These are phyloP conservation scores for Ennomos erosarius DNA, from an alignment of 2,888 invertebrate genomes.

Conservation along the genomic window DNA sequence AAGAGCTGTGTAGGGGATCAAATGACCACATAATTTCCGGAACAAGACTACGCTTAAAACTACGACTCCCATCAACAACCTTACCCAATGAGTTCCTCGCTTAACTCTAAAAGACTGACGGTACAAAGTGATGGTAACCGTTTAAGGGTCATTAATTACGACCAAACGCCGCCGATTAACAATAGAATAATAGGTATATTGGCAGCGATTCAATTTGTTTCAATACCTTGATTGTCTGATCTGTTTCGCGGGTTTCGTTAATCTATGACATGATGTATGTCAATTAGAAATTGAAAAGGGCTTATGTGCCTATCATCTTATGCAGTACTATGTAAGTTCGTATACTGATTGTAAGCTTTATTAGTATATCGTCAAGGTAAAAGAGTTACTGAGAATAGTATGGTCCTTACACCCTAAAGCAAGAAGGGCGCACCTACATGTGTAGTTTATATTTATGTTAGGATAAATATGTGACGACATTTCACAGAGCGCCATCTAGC, in stretches of 20 bases:
- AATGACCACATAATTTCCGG: too few species aligned
- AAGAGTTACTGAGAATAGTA: too few species aligned
- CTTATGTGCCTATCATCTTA: too few species aligned
- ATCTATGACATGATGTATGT: constrained; percentile 1
- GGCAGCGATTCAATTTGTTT: constrained; percentile 8
- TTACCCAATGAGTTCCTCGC: neutral
- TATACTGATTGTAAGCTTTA: too few species aligned
- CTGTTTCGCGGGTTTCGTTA: neutral
- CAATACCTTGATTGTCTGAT: neutral
- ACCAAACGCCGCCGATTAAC: constrained; percentile 1
- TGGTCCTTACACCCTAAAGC: too few species aligned
- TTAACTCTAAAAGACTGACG: constrained; percentile 2
- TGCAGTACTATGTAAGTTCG: too few species aligned
- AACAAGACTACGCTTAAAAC: neutral
- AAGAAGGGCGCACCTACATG: too few species aligned
- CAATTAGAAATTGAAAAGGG: neutral
- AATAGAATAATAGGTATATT: constrained; percentile 2
- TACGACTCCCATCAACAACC: neutral
- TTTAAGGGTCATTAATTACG: constrained; percentile 6
- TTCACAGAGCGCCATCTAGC: too few species aligned
- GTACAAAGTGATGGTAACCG: constrained; percentile 5
- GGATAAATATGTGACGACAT: too few species aligned
- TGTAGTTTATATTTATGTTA: too few species aligned
- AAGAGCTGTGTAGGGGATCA: too few species aligned
- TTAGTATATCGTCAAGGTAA: too few species aligned